These are phyloP conservation scores for Microctonus brassicae DNA, from an alignment of 2,888 invertebrate species.

Conservation along the genomic window DNA sequence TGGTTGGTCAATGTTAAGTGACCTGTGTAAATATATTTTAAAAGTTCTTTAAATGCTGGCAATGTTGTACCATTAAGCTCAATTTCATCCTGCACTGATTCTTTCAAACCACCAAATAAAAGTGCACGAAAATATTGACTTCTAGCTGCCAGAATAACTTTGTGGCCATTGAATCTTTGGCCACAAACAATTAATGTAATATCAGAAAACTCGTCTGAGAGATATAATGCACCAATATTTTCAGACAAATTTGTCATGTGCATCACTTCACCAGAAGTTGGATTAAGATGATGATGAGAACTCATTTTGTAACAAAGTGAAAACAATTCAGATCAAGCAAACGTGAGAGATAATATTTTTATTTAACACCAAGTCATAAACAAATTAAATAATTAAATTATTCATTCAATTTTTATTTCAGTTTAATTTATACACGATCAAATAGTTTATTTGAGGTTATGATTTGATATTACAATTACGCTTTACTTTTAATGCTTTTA, in stretches of 20 bases:
- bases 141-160: slow-evolving; percentile 92
- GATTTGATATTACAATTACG: no score
- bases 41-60: slow-evolving; percentile 87
- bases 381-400: no score
- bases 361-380: no score
- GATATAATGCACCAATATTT: slow-evolving; percentile 87
- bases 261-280: slow-evolving; percentile 74
- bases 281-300: slow-evolving; percentile 62
- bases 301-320: slow-evolving; percentile 56
- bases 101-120: slow-evolving; percentile 83
- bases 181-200: slow-evolving; percentile 90
- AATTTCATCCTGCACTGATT: slow-evolving; percentile 83
- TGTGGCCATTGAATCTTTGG: slow-evolving; percentile 78
- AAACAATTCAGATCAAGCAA: background rate
- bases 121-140: slow-evolving; percentile 95
- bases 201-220: slow-evolving; percentile 92
- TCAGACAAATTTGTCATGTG: slow-evolving; percentile 83
- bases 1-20: slow-evolving; percentile 74
- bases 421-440: no score
- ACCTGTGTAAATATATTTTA: slow-evolving; percentile 97
- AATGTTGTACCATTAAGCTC: slow-evolving; percentile 86
- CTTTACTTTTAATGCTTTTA: no score
- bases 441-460: no score
- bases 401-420: no score
- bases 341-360: no score